These are phyloP conservation scores for Raja brachyura DNA, from an alignment of 2,113 vertebrate species.

Conservation along the genomic window DNA sequence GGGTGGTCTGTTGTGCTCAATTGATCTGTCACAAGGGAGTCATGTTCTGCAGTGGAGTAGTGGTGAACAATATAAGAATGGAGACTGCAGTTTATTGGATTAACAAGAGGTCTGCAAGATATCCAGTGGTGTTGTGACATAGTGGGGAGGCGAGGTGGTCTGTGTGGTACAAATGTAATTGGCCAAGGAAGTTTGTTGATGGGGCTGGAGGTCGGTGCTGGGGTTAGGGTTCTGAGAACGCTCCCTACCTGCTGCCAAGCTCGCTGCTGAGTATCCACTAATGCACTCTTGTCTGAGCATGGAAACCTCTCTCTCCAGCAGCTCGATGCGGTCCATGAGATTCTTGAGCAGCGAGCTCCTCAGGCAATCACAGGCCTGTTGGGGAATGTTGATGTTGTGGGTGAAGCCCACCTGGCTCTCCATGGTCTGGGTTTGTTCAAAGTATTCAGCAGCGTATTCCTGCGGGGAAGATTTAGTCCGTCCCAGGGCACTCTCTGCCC, in stretches of 20 bases:
- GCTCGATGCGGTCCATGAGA: constrained; percentile 81
- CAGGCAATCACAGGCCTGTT: constrained; percentile 78
- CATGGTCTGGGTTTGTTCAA: constrained; percentile 56
- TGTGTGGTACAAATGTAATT: too few species aligned
- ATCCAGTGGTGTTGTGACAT: too few species aligned
- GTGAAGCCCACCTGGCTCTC: constrained; percentile 75
- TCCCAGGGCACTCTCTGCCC: constrained; percentile 63
- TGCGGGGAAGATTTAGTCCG: constrained; percentile 55
- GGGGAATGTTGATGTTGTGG: constrained; percentile 91
- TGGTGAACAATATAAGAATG: too few species aligned
- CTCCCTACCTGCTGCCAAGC: constrained; percentile 75
- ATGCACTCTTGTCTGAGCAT: constrained; percentile 79
- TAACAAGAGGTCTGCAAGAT: too few species aligned
- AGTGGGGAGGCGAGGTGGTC: too few species aligned
- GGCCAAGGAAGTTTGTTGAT: too few species aligned
- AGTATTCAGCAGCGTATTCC: constrained; percentile 63
- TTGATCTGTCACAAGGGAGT: too few species aligned
- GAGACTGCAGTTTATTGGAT: too few species aligned
- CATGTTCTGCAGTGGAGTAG: too few species aligned
- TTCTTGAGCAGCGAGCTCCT: constrained; percentile 70
- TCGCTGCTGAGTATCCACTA: constrained; percentile 78
- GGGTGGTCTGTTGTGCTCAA: too few species aligned
- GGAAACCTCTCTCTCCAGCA: constrained; percentile 90
- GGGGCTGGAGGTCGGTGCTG: neutral
- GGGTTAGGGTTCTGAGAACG: neutral